Base-by-base conservation (phyloP, 2,797 vertebrate species). In the Helarctos malayanus region DNA sequence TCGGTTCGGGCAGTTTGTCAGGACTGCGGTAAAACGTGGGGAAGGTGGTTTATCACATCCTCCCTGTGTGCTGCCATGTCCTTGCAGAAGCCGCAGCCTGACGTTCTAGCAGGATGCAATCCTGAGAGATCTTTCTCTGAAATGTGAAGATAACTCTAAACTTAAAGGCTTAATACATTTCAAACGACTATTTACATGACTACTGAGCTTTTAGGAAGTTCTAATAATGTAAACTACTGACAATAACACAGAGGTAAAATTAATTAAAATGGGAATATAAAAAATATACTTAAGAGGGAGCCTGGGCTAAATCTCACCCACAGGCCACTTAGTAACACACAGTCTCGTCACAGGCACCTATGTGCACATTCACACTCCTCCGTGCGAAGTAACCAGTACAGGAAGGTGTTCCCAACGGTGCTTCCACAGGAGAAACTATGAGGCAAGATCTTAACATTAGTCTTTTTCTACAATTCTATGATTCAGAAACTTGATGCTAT, bases 151-250 rank as follows among this genome's bases (percentile, higher is more conserved):
- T 18, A 76, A 69, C 35, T 32, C 35, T 32, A 25, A 88, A 80
- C 63, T 32, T 81, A 87, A 56, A 80, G 41, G 18, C 54, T 78
- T 49, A 14, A 25, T 84, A 35, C 18, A 47, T 63, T 63, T 95
- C 38, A 80, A 79, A 78, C 59, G 84, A 94, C 13, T 57, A 18
- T 25, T 80, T 92, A 71, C 84, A 32, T 83, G 57, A 88, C 11
- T 80, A 82, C 49, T 41, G 25, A 95, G 52, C 35, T 80, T 65
- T 87, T 32, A 75, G 75, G 92, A 88, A 71, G 71, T 79, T 95
- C 63, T 86, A 73, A 95, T 23, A 73, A 87, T 35, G 76, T 78
- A 65, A 84, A 84, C 71, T 91, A 75, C 0, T 84, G 71, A 93
- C 38, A 86, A 76, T 61, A 91, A 89, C 19, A 57, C 25, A 54